Evolutionary conservation across 2,888 invertebrate species (phyloP), one percentile per base, ranked within the genome.

Genomic region (Malacosoma neustria): DNA sequence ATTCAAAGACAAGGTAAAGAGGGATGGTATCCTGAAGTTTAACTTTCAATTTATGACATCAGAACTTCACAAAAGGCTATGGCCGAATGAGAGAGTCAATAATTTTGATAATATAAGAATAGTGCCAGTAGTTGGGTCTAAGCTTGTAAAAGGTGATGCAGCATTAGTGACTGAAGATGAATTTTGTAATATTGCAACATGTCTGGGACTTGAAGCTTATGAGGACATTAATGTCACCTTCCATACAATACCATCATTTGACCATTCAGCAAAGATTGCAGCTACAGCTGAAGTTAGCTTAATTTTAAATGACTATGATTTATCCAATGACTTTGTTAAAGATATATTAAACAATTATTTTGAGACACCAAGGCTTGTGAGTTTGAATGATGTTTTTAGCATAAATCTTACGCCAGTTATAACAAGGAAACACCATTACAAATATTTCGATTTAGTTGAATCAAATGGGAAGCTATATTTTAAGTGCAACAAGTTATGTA

Each of bases 291-390:
- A 82, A 68, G 75, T 81, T 1, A 67, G 63, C 45, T 56, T 82
- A 1, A 46, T 84, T 40, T 62, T 75, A 1, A 82, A 79, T 59
- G 81, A 84, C 13, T 75, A 66, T 65, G 81, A 82, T 38, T 49
- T 85, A 39, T 62, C 71, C 6, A 80, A 77, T 60, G 79, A 81
- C 35, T 79, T 91, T 32, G 64, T 88, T 0, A 91, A 91, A 63
- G 70, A 85, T 36, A 67, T 92, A 34, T 61, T 94, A 30, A 88
- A 86, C 52, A 91, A 89, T 56, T 90, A 91, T 60, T 94, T 94
- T 64, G 87, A 87, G 57, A 72, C 74, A 31, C 93, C 93, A 12
- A 90, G 90, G 55, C 73, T 91, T 48, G 55, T 93, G 3, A 89
- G 88, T 54, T 70, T 79, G 32, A 86, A 89, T 52, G 92, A 93